These are phyloP conservation scores for Heptranchias perlo DNA, from an alignment of 2,113 vertebrate genomes.

Conservation along the genomic window DNA sequence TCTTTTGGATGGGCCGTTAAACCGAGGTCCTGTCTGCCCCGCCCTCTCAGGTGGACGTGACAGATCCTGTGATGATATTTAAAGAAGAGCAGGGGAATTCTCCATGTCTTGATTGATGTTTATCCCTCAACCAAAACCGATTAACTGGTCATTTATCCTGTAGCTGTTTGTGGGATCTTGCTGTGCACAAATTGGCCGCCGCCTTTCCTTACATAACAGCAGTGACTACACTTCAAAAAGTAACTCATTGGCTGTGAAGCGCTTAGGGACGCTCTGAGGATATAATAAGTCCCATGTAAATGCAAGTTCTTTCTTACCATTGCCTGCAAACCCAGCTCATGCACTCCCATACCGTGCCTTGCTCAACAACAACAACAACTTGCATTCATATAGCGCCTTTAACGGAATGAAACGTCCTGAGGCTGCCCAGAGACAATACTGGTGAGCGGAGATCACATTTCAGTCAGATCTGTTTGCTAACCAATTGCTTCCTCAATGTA, in stretches of 20 bases:
- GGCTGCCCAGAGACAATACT: too few species aligned
- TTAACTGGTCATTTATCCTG: background rate
- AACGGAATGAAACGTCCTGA: too few species aligned
- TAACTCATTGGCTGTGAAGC: background rate
- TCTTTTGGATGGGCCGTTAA: background rate
- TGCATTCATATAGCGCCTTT: too few species aligned
- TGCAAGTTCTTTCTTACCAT: background rate
- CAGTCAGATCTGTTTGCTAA: background rate
- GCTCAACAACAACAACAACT: too few species aligned
- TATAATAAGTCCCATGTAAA: background rate
- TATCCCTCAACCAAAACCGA: background rate
- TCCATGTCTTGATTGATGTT: background rate
- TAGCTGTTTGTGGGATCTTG: background rate
- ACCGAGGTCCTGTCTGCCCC: background rate
- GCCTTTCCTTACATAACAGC: background rate
- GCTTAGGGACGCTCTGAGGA: background rate
- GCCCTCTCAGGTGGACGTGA: background rate
- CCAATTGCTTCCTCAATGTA: background rate
- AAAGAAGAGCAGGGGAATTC: background rate
- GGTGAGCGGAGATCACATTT: background rate
- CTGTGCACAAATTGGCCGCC: background rate
- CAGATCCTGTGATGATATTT: background rate
- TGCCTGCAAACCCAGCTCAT: background rate
- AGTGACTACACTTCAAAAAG: background rate
- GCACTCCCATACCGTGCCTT: background rate